Evolutionary conservation across 2,797 vertebrate species (phyloP), one percentile per base, ranked within the genome.

Genomic region (Champsocephalus esox): DNA sequence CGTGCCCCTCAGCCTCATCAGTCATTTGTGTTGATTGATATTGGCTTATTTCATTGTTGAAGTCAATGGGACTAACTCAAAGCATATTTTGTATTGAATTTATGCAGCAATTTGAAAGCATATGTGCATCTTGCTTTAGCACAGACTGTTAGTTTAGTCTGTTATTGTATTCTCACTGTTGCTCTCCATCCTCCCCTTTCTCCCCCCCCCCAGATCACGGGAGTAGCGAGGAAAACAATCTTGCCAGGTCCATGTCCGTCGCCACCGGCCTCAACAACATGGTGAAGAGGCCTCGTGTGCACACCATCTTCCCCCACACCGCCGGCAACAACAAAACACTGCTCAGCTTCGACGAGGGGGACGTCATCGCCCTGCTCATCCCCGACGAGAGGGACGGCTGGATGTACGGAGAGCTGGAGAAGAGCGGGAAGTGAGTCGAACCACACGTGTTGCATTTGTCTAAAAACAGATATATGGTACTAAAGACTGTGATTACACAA

Each of bases 331-430:
- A 97, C 90, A 95, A 80, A 89, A 99, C 96, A 0, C 80, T 99
- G 80, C 96, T 99, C 13, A 97, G 97, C 94, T 99, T 99, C 45
- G 93, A 96, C 0, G 97, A 99, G 87, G 97, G 97, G 3, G 98
- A 99, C 9, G 16, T 96, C 86, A 96, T 99, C 89, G 89, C 94
- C 0, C 94, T 99, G 71, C 96, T 99, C 55, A 93, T 99, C 61
- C 94, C 97, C 0, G 97, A 99, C 13, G 98, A 99, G 86, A 97
- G 93, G 62, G 98, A 99, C 0, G 98, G 98, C 12, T 99, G 98
- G 98, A 95, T 99, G 50, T 99, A 99, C 0, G 98, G 98, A 2
- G 97, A 99, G 80, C 93, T 99, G 4, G 96, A 98, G 62, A 80
- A 93, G 75, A 96, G 89, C 45, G 96, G 92, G 93, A 94, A 89